Base-by-base conservation (phyloP, 2,888 invertebrate genomes). In the Teleogryllus oceanicus region DNA sequence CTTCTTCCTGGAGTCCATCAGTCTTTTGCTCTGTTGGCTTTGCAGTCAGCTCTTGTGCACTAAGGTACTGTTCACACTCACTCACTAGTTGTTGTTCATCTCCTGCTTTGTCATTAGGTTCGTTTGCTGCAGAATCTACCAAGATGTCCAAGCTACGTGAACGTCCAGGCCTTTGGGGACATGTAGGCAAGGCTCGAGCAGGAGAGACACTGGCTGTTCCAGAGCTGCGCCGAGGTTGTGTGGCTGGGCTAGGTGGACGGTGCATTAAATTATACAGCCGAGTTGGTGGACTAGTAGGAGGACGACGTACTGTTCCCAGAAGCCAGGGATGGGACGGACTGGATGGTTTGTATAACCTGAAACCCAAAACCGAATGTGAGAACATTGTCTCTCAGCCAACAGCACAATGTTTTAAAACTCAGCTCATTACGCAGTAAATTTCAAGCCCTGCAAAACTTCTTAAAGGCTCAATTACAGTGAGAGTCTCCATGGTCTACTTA, bases 61-160 rank as follows among this genome's bases (percentile, higher is more conserved):
- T 83, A 74, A 83, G 82, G 77, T 83, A 83, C 77, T 82, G 82
- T 77, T 83, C 82, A 78, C 83, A 83, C 78, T 82, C 83, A 74
- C 81, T 82, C 80, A 81, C 80, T n/a, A 81, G 79, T 78, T 80
- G 79, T 79, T 82, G 80, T 51, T 79, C 51, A 76, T 78, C 78
- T 62, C n/a, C 8, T 74, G 76, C 77, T 74, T 50, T 74, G 49
- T 79, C 83, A 11, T 76, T 78, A 18, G 76, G 76, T 18, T 24
- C 21, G n/a, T 74, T 75, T 8, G 82, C 81, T 75, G 80, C 80
- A 50, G 88, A 89, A 83, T 91, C 90, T 78, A 92, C 85, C 24
- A 92, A 88, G 81, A 90, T 91, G 84, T 92, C 92, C 81, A 92
- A 87, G 85, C 92, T 92, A 78, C 91, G 90, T 76, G 92, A 92